These are phyloP conservation scores for Calyptommatus sinebrachiatus DNA, from an alignment of 2,113 vertebrate genomes.

Conservation along the genomic window DNA sequence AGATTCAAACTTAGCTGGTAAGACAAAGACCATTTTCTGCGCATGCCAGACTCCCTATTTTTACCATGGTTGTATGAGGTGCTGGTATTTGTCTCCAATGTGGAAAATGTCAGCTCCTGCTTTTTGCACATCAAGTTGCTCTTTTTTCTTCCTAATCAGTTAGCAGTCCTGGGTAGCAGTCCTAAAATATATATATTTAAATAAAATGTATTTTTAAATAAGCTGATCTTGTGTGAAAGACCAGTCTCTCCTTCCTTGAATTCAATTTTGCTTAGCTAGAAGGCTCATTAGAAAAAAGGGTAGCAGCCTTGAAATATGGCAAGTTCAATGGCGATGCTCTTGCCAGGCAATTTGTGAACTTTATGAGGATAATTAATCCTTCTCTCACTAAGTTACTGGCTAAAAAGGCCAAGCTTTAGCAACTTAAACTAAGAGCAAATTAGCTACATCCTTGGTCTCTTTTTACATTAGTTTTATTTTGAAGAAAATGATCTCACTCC, in stretches of 20 bases:
- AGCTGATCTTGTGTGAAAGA: background rate
- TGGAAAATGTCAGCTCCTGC: background rate
- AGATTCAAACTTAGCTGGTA: background rate
- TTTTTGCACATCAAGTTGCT: background rate
- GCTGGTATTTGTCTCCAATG: background rate
- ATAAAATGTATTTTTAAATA: background rate
- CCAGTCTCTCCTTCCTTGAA: background rate
- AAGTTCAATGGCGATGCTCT: background rate
- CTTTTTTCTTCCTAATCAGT: background rate
- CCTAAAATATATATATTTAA: too few species aligned
- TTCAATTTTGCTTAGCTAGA: background rate
- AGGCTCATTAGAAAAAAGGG: background rate
- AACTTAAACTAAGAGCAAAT: background rate
- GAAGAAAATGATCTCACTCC: background rate
- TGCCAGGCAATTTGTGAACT: background rate
- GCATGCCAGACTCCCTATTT: background rate
- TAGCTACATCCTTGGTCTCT: background rate
- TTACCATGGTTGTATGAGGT: background rate
- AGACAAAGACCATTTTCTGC: background rate
- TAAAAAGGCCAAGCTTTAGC: background rate
- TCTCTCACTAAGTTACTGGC: background rate
- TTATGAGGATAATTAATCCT: background rate
- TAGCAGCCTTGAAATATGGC: background rate
- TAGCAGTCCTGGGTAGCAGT: too few species aligned
- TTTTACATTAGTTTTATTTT: background rate